Conservation (phyloP, 2,113 vertebrate genomes). For the Bungarus multicinctus region DNA sequence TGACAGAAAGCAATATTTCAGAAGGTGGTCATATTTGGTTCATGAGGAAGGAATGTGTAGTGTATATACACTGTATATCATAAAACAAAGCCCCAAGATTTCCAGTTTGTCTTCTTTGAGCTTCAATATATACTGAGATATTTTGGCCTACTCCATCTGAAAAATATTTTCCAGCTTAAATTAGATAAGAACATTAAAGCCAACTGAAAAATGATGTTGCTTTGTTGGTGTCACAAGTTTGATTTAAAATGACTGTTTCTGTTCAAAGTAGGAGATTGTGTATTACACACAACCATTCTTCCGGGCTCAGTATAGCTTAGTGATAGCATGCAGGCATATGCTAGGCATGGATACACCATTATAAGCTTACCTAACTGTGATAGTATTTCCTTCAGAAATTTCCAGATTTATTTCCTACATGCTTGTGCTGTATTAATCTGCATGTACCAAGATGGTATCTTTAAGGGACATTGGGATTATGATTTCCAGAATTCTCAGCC, state of each 20-base stretch:
- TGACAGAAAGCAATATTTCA: slow-evolving; percentile 23
- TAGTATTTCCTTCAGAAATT: neutral
- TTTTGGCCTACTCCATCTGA: neutral
- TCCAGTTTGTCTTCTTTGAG: neutral
- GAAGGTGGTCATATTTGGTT: slow-evolving; percentile 15
- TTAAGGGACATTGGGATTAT: neutral
- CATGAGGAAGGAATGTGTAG: neutral
- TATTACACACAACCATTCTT: neutral
- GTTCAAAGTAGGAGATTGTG: neutral
- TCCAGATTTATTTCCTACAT: neutral
- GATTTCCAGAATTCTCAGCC: neutral
- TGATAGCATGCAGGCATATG: neutral
- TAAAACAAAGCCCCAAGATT: slow-evolving; percentile 1
- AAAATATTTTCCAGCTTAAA: slow-evolving; percentile 3
- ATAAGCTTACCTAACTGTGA: neutral
- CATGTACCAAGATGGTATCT: neutral
- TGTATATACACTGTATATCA: neutral
- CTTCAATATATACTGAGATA: fast-evolving
- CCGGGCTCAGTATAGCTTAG: neutral
- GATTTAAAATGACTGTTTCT: neutral
- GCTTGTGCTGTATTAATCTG: neutral
- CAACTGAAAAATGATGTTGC: neutral
- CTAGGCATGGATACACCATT: neutral
- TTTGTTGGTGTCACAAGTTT: neutral
- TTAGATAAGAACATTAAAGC: neutral